phyloP scores from a whole-genome alignment of 1,140 invertebrate genomes.

The Tetranychus urticae region DNA sequence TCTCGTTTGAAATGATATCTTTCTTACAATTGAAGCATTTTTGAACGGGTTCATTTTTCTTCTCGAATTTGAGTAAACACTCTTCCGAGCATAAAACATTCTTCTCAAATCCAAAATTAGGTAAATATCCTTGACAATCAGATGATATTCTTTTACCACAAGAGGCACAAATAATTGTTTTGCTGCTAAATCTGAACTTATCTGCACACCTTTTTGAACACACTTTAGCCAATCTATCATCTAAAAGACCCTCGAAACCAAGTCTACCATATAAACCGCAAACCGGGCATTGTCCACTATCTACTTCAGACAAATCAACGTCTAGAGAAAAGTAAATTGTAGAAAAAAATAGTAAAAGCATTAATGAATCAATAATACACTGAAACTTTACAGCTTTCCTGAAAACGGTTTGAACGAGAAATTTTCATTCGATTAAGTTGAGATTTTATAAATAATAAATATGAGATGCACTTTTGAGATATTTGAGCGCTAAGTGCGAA shows the following conservation, averaged over 20 bases:
- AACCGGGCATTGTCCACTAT: background rate
- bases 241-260: background rate
- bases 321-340: background rate
- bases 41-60: slow-evolving; percentile 5
- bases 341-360: background rate
- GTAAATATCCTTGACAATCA: background rate
- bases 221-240: background rate
- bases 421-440: too few relatives aligned
- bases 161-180: background rate
- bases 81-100: background rate
- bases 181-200: background rate
- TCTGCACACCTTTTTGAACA: background rate
- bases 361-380: too few relatives aligned
- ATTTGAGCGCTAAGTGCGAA: too few relatives aligned
- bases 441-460: too few relatives aligned
- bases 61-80: background rate
- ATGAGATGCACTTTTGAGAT: too few relatives aligned
- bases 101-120: slow-evolving; percentile 1
- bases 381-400: too few relatives aligned
- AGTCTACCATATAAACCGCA: background rate
- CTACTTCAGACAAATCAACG: background rate
- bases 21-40: slow-evolving; percentile 13
- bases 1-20: slow-evolving; percentile 3
- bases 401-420: too few relatives aligned
- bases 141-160: background rate